Percentiles rank a stretch among this genome's conserved stretches.
Conservation (phyloP, 2,888 invertebrate genomes). For the Folsomia candida region DNA sequence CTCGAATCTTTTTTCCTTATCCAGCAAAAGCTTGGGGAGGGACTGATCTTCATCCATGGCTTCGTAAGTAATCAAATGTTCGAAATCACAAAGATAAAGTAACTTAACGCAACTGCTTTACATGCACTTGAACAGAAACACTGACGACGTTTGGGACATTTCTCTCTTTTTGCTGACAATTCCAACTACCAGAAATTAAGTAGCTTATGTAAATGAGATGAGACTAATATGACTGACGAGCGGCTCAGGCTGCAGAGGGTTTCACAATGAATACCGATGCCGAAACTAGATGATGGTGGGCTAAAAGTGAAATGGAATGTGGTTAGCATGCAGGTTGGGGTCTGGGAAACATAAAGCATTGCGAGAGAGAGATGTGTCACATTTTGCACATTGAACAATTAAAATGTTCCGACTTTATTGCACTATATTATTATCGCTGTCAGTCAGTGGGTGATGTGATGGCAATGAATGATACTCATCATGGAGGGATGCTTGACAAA, state of each 20-base stretch:
- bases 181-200: too few species aligned
- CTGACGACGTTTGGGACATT: not conserved
- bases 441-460: not conserved
- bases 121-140: too few species aligned
- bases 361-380: not conserved
- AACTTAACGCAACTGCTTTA: too few species aligned
- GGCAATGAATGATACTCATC: not conserved
- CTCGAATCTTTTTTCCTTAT: slow-evolving; percentile 15
- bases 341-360: not conserved
- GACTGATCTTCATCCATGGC: not conserved
- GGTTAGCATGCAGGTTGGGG: not conserved
- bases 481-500: too few species aligned
- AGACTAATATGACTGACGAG: too few species aligned
- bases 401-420: slow-evolving; percentile 1
- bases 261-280: not conserved
- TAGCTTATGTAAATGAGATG: too few species aligned
- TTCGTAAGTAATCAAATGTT: too few species aligned
- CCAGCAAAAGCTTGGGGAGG: not conserved
- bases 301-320: not conserved
- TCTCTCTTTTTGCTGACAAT: not conserved
- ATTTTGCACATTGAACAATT: slow-evolving; percentile 8
- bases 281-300: not conserved
- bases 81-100: not conserved
- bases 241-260: too few species aligned
- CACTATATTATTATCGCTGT: not conserved